A percentile compares a stretch with the other conserved stretches of the same genome.
These are phyloP conservation scores for Atherinosoma microstoma DNA, from an alignment of 2,797 vertebrate species.

Conservation along the genomic window DNA sequence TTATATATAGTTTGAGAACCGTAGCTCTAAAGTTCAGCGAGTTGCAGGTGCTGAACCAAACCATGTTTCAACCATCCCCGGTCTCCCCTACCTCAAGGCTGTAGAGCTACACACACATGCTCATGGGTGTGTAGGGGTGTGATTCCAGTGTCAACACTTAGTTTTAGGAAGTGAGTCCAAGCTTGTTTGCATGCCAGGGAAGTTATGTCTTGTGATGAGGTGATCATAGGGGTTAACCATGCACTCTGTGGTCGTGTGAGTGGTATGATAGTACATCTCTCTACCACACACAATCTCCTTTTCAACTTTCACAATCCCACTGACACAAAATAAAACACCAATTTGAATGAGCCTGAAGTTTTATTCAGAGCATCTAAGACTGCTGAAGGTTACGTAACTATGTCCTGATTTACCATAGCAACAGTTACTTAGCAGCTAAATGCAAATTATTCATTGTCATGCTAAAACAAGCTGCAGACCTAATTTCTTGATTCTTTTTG, in stretches of 20 bases:
- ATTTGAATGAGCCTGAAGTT: background rate
- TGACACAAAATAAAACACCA: background rate
- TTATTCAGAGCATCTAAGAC: background rate
- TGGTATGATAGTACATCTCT: constrained; percentile 1
- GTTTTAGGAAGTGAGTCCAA: constrained; percentile 56
- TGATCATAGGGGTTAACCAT: constrained; percentile 6
- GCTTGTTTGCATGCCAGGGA: constrained; percentile 9
- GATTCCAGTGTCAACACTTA: background rate
- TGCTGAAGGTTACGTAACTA: background rate
- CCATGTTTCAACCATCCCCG: no score
- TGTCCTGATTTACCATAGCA: background rate
- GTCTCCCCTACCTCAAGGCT: background rate
- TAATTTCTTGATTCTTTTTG: background rate
- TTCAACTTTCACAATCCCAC: background rate
- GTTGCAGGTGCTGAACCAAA: no score
- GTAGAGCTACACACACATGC: background rate
- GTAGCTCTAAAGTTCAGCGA: no score
- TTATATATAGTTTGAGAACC: no score
- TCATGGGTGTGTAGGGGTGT: background rate
- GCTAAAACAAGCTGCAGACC: background rate
- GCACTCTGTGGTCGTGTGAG: constrained; percentile 5
- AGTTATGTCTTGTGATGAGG: constrained; percentile 54
- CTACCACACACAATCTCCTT: background rate
- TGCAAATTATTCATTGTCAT: background rate
- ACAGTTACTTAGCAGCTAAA: constrained; percentile 6